Evolutionary conservation across 30 jellyfish, hydroid and myxozoan species (phyloP).

Genomic region (Aurelia sp.): DNA sequence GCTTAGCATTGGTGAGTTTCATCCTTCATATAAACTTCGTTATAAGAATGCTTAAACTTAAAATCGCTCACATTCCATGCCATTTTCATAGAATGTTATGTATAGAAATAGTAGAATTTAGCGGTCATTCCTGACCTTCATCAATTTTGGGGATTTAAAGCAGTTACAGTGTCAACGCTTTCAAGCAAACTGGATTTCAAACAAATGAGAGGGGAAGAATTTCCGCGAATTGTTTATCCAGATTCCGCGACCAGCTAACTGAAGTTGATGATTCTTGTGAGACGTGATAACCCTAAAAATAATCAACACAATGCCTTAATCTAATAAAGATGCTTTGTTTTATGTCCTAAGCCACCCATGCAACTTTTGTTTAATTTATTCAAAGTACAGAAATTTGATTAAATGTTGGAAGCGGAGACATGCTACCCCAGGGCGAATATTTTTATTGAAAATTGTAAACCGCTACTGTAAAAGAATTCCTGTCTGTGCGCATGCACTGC

Average conservation of each 20-base stretch:
- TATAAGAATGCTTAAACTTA: neutral
- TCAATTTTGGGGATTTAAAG: conserved; percentile 21
- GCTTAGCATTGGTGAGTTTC: neutral
- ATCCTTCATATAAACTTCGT: neutral
- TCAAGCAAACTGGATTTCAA: conserved; percentile 51
- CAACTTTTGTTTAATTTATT: conserved; percentile 13
- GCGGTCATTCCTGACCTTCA: conserved; percentile 19
- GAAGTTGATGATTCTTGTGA: too few species aligned
- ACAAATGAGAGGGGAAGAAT: conserved; percentile 40
- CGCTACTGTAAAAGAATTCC: too few species aligned
- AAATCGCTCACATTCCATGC: conserved; percentile 18
- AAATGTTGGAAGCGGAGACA: neutral
- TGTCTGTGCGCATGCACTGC: too few species aligned
- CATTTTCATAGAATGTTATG: neutral
- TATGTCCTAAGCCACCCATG: conserved; percentile 45
- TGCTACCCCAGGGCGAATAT: too few species aligned
- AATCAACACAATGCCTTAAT: conserved; percentile 26
- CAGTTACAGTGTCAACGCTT: conserved; percentile 27
- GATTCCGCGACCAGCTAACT: conserved; percentile 41
- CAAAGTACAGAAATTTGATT: conserved; percentile 41
- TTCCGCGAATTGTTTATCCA: conserved; percentile 48
- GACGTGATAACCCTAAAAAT: too few species aligned
- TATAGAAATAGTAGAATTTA: conserved; percentile 11
- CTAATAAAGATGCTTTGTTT: conserved; percentile 38
- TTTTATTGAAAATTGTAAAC: too few species aligned